Conservation (phyloP, 2,113 vertebrate genomes). For the Nicator chloris region DNA sequence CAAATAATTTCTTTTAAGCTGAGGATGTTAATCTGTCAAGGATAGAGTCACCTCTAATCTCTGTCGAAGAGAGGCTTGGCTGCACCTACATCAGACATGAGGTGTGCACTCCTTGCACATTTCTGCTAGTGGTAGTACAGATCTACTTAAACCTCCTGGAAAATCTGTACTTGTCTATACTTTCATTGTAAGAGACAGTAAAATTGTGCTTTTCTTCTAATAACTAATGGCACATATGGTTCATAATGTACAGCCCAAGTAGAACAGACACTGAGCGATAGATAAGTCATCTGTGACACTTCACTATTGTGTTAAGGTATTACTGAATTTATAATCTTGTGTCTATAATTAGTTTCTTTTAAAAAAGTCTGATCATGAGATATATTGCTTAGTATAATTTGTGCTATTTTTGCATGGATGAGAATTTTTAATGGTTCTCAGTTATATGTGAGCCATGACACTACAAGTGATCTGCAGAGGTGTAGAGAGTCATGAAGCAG, state of each 20-base stretch:
- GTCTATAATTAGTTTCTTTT: neutral
- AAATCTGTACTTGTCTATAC: neutral
- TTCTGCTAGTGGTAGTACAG: neutral
- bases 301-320: neutral
- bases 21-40: neutral
- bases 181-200: neutral
- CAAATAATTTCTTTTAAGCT: neutral
- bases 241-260: neutral
- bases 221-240: neutral
- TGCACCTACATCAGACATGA: neutral
- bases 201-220: neutral
- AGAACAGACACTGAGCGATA: neutral
- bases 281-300: neutral
- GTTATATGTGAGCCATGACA: neutral
- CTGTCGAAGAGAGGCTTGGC: rapidly evolving
- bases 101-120: neutral
- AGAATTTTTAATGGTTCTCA: neutral
- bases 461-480: neutral
- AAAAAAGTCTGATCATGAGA: neutral
- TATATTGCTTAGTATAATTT: neutral
- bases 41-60: neutral
- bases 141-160: neutral
- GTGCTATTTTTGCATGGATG: neutral
- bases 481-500: neutral
- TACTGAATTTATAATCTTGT: neutral